Base-by-base conservation (phyloP, 2,888 invertebrate genomes). In the Phymatocera aterrima region DNA sequence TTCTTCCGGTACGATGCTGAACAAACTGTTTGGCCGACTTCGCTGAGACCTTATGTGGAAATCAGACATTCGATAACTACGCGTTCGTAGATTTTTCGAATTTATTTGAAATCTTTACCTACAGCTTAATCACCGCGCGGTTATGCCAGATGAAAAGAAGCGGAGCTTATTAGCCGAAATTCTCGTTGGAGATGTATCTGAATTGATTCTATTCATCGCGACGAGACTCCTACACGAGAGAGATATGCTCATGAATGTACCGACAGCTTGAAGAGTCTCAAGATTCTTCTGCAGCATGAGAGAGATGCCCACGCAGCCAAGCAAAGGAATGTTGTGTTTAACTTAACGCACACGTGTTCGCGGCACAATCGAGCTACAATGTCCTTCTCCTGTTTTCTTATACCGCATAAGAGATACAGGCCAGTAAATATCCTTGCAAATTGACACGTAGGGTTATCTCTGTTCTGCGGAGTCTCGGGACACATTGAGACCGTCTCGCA, bases 401-500 rank as follows among this genome's bases (percentile, higher is more conserved):
- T 68, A 40, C 46, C 28, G 46, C 68, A 43, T 12, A 46, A 24
- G 68, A 68, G 12, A 46, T 40, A 24, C 43, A 15, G 43, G 68
- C 21, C 28, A 37, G 43, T 68, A 46, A 68, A 68, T 68, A 68
- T 68, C 43, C 46, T 68, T 8, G 68, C 68, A 68, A 40, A 68
- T 68, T 68, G 43, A 28, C 68, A 46, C 43, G 8, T 68, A 4
- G 46, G 15, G 18, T 68, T 68, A 28, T 68, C 68, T 31, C 24
- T 43, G 15, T 68, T 28, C 24, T 24, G 10, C 12, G n/a, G 21
- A 12, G 43, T 43, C 15, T 15, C 37, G 43, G 28, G 28, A 4
- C 24, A 57, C n/a, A n/a, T n/a, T 57, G 21, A 28, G 57, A 57
- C 57, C 21, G 3, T 28, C 12, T 4, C 57, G 1, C 4, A 18